Percentiles rank a stretch among this genome's conserved stretches.
These are phyloP conservation scores for Drosophila tani DNA, from an alignment of 1,140 invertebrate genomes.

Conservation along the genomic window DNA sequence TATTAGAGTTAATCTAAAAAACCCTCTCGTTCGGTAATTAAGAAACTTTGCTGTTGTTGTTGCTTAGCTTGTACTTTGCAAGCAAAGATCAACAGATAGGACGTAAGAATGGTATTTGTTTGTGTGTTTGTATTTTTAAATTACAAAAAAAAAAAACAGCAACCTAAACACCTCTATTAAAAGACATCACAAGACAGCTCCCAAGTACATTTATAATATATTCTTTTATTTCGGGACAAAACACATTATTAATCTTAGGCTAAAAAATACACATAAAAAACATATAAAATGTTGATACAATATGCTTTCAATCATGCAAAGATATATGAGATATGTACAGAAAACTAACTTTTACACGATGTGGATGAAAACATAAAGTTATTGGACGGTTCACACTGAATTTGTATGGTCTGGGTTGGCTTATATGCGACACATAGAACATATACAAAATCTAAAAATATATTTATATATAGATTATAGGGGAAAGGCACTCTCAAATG, in stretches of 20 bases:
- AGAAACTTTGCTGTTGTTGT: no score
- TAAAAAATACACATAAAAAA: conserved; percentile 30
- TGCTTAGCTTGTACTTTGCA: no score
- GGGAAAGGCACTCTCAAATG: conserved; percentile 42
- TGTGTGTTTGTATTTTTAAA: no score
- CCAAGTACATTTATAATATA: conserved; percentile 9
- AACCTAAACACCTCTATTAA: no score
- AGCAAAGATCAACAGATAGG: no score
- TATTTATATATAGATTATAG: conserved; percentile 5
- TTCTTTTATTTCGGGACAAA: conserved; percentile 39
- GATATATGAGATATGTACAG: conserved; percentile 44
- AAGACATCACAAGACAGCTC: conserved; percentile 1
- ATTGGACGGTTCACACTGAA: conserved; percentile 83
- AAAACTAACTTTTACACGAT: conserved; percentile 55
- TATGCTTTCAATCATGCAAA: conserved; percentile 72
- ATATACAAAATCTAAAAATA: conserved; percentile 48
- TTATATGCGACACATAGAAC: conserved; percentile 71
- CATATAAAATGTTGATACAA: conserved; percentile 36
- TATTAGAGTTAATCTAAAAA: no score
- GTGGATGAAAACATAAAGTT: conserved; percentile 72
- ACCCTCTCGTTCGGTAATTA: no score
- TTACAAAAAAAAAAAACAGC: no score
- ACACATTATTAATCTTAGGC: conserved; percentile 27
- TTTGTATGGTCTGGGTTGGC: conserved; percentile 67
- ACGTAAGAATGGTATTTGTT: no score